These are phyloP conservation scores for Ceraclea dissimilis DNA, from an alignment of 2,888 invertebrate genomes.

Conservation along the genomic window DNA sequence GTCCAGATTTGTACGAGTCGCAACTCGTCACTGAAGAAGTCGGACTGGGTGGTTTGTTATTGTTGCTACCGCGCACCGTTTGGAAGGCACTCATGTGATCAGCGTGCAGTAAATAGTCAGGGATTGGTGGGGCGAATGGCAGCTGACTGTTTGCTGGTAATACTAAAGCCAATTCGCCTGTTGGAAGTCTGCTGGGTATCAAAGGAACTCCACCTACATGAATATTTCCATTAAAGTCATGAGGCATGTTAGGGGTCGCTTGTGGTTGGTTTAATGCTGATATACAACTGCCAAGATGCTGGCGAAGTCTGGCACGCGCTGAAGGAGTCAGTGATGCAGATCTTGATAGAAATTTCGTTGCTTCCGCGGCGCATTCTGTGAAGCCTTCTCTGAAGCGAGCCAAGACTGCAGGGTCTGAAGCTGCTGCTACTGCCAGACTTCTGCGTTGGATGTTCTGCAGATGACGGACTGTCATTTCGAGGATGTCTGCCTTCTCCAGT, in stretches of 20 bases:
- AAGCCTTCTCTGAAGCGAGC: slow-evolving; percentile 83
- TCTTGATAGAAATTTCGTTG: slow-evolving; percentile 55
- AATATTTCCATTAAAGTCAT: slow-evolving; percentile 38
- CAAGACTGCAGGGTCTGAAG: slow-evolving; percentile 75
- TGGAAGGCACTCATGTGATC: slow-evolving; percentile 44
- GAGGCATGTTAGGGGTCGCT: slow-evolving; percentile 32
- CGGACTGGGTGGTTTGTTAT: slow-evolving; percentile 54
- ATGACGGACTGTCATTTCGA: slow-evolving; percentile 92
- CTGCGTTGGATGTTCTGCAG: slow-evolving; percentile 83
- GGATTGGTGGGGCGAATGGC: slow-evolving; percentile 36
- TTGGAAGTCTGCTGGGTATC: slow-evolving; percentile 56
- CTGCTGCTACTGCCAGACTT: slow-evolving; percentile 73
- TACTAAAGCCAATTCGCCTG: slow-evolving; percentile 58
- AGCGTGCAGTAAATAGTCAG: slow-evolving; percentile 27
- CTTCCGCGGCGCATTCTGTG: slow-evolving; percentile 82
- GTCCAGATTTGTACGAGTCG: slow-evolving; percentile 50
- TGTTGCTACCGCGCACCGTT: slow-evolving; percentile 29
- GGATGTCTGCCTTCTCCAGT: slow-evolving; percentile 91
- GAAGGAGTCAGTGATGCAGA: slow-evolving; percentile 43
- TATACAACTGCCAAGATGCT: slow-evolving; percentile 59
- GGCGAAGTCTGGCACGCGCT: slow-evolving; percentile 53
- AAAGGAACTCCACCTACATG: slow-evolving; percentile 57
- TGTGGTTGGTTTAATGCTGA: slow-evolving; percentile 48
- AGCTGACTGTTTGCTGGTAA: slow-evolving; percentile 52
- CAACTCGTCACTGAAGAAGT: slow-evolving; percentile 62